A percentile compares a stretch with the other conserved stretches of the same genome.
phyloP scores from a whole-genome alignment of 2,888 invertebrate species.

The Saturnia pavonia region DNA sequence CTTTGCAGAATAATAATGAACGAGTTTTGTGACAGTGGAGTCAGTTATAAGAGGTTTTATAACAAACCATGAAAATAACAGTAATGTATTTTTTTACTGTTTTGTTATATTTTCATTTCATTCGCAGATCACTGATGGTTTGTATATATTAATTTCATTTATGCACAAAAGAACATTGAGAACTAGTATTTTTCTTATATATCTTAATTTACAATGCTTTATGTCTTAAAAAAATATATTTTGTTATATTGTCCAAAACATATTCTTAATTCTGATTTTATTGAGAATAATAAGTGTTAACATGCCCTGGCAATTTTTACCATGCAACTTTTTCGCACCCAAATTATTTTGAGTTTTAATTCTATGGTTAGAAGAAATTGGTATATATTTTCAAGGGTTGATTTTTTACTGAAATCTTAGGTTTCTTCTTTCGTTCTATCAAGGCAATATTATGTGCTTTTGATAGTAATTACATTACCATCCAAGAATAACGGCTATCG shows the following conservation, averaged over 20 bases:
- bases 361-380: neutral
- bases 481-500: neutral
- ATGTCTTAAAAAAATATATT: too few species aligned
- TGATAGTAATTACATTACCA: too few species aligned
- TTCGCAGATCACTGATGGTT: neutral
- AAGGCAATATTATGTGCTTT: neutral
- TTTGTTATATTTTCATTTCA: too few species aligned
- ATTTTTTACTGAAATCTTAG: neutral
- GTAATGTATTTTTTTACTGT: neutral
- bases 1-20: conserved; percentile 95
- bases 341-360: neutral
- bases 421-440: neutral
- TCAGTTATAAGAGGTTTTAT: conserved; percentile 86
- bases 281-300: too few species aligned
- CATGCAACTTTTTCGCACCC: neutral
- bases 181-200: neutral
- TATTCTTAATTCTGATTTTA: too few species aligned
- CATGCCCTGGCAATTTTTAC: too few species aligned
- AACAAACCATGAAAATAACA: conserved; percentile 82
- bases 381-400: neutral
- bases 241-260: too few species aligned
- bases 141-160: neutral
- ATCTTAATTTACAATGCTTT: too few species aligned
- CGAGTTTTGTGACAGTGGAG: conserved; percentile 90
- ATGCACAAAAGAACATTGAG: neutral